Percentiles rank a stretch among this genome's conserved stretches.
Conservation (phyloP, 2,888 invertebrate species). For the Ceramica pisi region DNA sequence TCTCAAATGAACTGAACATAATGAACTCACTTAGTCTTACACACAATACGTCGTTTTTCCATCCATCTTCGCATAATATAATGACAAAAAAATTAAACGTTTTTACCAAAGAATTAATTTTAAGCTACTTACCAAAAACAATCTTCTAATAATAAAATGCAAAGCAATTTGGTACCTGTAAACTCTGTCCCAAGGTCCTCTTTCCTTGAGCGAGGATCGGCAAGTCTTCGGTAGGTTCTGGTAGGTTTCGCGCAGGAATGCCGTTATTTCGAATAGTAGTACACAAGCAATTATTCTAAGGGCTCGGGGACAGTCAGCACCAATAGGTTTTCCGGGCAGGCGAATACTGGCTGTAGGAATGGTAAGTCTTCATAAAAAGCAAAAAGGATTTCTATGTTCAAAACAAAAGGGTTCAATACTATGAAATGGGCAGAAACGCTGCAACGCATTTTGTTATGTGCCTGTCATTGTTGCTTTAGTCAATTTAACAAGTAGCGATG, state of each 20-base stretch:
- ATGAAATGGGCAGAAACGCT: not conserved
- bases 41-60: conserved; percentile 90
- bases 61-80: conserved; percentile 90
- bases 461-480: not conserved
- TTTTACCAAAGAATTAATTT: conserved; percentile 84
- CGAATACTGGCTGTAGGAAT: conserved; percentile 91
- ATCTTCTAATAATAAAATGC: conserved; percentile 65
- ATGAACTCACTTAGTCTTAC: conserved; percentile 90
- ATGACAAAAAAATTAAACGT: conserved; percentile 86
- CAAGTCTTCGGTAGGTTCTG: conserved; percentile 95
- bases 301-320: conserved; percentile 96
- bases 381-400: not conserved
- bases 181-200: conserved; percentile 96
- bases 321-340: conserved; percentile 91
- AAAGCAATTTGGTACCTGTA: conserved; percentile 91
- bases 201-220: conserved; percentile 93
- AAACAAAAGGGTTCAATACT: not conserved
- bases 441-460: not conserved
- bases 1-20: conserved; percentile 86
- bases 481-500: not conserved
- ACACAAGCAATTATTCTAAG: conserved; percentile 98
- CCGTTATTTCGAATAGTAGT: conserved; percentile 98
- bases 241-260: conserved; percentile 99
- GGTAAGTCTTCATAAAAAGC: conserved; percentile 3
- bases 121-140: conserved; percentile 85